Percentiles rank a stretch among this genome's conserved stretches.
These are phyloP conservation scores for Diprion similis DNA, from an alignment of 1,140 invertebrate genomes.

Conservation along the genomic window DNA sequence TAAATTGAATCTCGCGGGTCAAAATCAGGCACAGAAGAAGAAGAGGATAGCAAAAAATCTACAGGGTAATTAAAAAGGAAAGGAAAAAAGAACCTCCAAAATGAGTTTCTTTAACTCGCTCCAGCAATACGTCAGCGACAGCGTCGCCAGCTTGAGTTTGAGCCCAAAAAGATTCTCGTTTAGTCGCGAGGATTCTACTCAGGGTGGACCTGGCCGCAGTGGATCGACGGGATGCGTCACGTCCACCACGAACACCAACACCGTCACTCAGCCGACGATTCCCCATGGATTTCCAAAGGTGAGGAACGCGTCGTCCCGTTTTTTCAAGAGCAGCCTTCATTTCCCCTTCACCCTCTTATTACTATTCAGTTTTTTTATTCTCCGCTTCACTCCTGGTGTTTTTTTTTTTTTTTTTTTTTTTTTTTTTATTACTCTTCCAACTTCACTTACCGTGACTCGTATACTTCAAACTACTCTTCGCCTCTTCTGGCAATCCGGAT, in stretches of 20 bases:
- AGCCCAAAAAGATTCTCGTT: conserved; percentile 79
- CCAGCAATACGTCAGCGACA: conserved; percentile 78
- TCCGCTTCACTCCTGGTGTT: neutral
- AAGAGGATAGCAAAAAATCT: neutral
- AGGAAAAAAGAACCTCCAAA: conserved; percentile 28
- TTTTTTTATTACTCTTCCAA: no score
- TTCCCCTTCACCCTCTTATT: neutral
- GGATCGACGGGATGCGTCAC: conserved; percentile 43
- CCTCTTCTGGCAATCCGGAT: no score
- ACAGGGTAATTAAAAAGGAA: neutral
- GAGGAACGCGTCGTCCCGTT: conserved; percentile 14
- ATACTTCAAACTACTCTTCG: no score
- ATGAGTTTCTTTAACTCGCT: conserved; percentile 87
- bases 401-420: no score
- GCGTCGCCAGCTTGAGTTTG: conserved; percentile 78
- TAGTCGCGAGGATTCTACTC: conserved; percentile 69
- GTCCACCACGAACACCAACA: conserved; percentile 47
- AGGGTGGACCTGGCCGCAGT: conserved; percentile 48
- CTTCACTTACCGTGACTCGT: no score
- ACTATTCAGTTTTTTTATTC: neutral
- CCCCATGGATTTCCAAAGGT: conserved; percentile 54
- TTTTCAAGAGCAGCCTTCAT: neutral
- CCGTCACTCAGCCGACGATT: conserved; percentile 46
- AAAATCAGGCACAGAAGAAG: neutral
- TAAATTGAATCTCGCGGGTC: no score